Evolutionary conservation across 2,113 vertebrate species (phyloP).

Genomic region (Anoura caudifer): DNA sequence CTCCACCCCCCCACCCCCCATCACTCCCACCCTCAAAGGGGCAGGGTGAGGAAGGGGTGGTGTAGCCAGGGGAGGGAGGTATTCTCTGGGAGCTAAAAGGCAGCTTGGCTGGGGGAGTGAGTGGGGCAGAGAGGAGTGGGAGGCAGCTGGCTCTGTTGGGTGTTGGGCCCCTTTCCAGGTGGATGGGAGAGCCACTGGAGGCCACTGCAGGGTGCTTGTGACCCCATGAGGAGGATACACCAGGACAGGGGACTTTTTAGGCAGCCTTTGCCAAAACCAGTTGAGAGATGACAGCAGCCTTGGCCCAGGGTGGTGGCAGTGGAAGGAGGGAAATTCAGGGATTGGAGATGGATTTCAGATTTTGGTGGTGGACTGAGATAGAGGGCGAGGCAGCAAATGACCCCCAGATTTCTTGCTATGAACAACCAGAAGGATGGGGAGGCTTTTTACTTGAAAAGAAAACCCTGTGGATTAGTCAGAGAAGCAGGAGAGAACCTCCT

Average conservation of each 20-base stretch:
- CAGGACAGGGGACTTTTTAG: background rate
- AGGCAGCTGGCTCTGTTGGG: background rate
- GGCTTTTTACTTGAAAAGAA: background rate
- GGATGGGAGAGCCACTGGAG: background rate
- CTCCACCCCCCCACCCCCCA: accelerated
- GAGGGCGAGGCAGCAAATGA: background rate
- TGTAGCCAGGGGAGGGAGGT: background rate
- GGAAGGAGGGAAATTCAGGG: background rate
- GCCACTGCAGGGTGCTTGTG: background rate
- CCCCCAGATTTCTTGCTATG: background rate
- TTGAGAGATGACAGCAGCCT: accelerated
- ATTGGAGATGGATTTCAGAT: background rate
- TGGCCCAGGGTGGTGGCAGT: background rate
- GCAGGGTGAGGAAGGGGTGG: background rate
- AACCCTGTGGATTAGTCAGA: background rate
- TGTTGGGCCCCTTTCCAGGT: background rate
- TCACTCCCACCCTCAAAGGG: background rate
- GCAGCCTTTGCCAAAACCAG: background rate
- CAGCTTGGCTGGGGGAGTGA: background rate
- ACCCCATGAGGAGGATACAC: background rate
- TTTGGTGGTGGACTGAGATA: background rate
- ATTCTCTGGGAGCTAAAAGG: background rate
- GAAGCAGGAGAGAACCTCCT: background rate
- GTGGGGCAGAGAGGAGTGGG: accelerated
- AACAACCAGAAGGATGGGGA: background rate